phyloP scores from a whole-genome alignment of 2,888 invertebrate genomes.

The Trichacis sp. region DNA sequence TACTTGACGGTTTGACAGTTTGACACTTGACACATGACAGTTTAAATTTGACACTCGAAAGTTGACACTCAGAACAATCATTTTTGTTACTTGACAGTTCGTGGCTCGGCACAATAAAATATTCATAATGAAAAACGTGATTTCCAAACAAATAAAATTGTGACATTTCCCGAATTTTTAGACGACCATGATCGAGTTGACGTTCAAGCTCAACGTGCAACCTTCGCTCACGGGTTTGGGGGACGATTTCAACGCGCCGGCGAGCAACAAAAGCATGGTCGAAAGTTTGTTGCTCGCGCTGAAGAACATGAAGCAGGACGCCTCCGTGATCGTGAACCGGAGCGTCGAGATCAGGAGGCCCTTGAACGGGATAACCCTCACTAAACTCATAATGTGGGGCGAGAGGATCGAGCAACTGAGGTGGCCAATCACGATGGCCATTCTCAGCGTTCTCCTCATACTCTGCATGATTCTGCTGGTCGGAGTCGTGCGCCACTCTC shows the following conservation, averaged over 20 bases:
- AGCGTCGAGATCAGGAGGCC: constrained; percentile 82
- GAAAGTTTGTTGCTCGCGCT: constrained; percentile 79
- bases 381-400: constrained; percentile 73
- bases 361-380: constrained; percentile 78
- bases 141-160: too few species aligned
- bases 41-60: too few species aligned
- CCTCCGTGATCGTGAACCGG: constrained; percentile 80
- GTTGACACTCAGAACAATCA: too few species aligned
- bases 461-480: constrained; percentile 90
- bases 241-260: constrained; percentile 83
- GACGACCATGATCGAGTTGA: constrained; percentile 83
- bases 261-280: constrained; percentile 82
- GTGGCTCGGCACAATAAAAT: too few species aligned
- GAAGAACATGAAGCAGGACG: constrained; percentile 79
- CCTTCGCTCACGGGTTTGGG: constrained; percentile 79
- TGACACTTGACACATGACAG: too few species aligned
- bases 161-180: too few species aligned
- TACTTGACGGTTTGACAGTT: too few species aligned
- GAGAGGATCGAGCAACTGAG: constrained; percentile 82
- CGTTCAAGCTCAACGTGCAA: constrained; percentile 78
- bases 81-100: too few species aligned
- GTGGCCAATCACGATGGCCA: constrained; percentile 92
- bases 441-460: constrained; percentile 86
- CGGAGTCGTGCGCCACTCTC: constrained; percentile 89
- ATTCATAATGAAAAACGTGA: constrained; percentile 50